These are phyloP conservation scores for Axea sp. DNA, from an alignment of 2,888 invertebrate genomes.

Conservation along the genomic window DNA sequence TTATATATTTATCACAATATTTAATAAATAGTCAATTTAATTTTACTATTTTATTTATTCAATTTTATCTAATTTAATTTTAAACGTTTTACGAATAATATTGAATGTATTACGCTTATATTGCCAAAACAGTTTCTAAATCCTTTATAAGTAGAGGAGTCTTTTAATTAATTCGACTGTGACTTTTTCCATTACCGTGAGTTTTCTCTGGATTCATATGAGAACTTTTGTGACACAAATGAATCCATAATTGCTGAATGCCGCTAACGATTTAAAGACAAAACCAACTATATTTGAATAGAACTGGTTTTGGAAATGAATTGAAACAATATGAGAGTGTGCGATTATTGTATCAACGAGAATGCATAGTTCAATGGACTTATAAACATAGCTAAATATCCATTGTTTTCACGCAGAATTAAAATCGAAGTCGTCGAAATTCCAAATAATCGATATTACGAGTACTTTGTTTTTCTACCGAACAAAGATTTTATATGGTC, in stretches of 20 bases:
- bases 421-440: constrained; percentile 24
- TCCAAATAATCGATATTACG: constrained; percentile 34
- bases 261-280: constrained; percentile 48
- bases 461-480: too few species aligned
- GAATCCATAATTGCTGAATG: constrained; percentile 52
- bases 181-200: constrained; percentile 13
- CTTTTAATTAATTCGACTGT: constrained; percentile 30
- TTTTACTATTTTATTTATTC: too few species aligned
- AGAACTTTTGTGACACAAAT: constrained; percentile 42
- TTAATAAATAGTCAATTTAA: too few species aligned
- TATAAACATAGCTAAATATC: constrained; percentile 37
- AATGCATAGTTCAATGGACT: constrained; percentile 36
- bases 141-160: constrained; percentile 1
- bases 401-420: constrained; percentile 41
- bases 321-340: constrained; percentile 49
- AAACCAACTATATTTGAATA: constrained; percentile 42
- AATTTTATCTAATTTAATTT: too few species aligned
- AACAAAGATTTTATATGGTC: too few species aligned
- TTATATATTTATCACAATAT: too few species aligned
- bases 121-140: constrained; percentile 6
- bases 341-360: constrained; percentile 37
- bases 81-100: too few species aligned
- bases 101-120: neutral
- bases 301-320: constrained; percentile 54
- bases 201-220: constrained; percentile 12